Evolutionary conservation across 2,888 invertebrate species (phyloP), one percentile per base, ranked within the genome.

Genomic region (Lasius fuliginosus): DNA sequence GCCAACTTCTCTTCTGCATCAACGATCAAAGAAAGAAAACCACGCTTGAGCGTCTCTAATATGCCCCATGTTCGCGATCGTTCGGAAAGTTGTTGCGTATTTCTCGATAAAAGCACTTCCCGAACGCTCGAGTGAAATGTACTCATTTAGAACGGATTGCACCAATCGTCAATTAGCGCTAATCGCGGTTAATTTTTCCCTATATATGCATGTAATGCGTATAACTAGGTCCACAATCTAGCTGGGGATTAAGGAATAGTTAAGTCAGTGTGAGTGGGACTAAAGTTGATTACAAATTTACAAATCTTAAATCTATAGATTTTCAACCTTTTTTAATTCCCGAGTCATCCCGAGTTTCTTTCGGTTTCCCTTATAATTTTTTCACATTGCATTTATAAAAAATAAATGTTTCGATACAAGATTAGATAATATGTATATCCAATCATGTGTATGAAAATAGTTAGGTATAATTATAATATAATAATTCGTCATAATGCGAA

Each of bases 1-100:
- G 68, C 33, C 77, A 76, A 85, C 88, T 88, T 87, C 88, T 89
- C 84, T 90, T 87, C 87, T 90, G 89, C 88, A 85, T 82, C 83
- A 81, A 86, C 83, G 86, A 83, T 68, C 83, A 67, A 69, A 83
- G 83, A 86, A 76, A 83, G 85, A 84, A 88, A 84, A 85, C 83
- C 84, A 82, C 74, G 67, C 53, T 69, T 53, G 71, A 65, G 84
- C 71, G 82, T 77, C 86, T 46, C 84, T 86, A 81, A 87, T 88
- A 87, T 81, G 53, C 79, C 71, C 71, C 71, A 71, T 60, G 58
- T 71, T 77, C 77, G 77, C 68, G 68, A 68, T 68, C 68, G 68
- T 68, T 81, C 79, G 71, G 79, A 81, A 81, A 81, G 79, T 81
- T 81, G 79, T 81, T 81, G 79, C 79, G 79, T 81, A 81, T 36